A percentile compares a stretch with the other conserved stretches of the same genome.
phyloP scores from a whole-genome alignment of 2,797 vertebrate genomes.

The Oreortyx pictus region DNA sequence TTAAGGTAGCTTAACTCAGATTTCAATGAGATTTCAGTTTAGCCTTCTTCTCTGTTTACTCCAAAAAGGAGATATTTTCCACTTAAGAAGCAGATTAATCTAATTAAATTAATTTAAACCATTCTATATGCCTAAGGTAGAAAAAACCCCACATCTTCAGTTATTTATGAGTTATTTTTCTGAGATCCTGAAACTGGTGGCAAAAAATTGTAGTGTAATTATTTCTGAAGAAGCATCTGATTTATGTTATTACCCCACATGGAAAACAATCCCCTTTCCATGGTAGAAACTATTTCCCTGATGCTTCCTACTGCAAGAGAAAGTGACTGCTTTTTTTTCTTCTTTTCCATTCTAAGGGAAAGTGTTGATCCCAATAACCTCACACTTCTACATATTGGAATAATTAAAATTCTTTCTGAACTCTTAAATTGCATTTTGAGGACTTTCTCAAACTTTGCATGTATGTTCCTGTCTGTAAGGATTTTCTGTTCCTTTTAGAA shows the following conservation, averaged over 20 bases:
- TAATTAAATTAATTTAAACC: conserved; percentile 62
- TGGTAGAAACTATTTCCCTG: conserved; percentile 25
- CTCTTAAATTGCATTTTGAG: neutral
- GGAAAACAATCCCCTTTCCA: conserved; percentile 43
- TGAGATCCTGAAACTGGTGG: conserved; percentile 9
- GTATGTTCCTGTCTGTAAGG: neutral
- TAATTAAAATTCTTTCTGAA: neutral
- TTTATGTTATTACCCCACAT: conserved; percentile 61
- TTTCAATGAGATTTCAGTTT: neutral
- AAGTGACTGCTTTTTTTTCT: neutral
- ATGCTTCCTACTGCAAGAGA: conserved; percentile 31
- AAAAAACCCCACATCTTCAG: conserved; percentile 24
- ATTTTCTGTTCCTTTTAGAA: neutral
- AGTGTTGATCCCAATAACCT: neutral
- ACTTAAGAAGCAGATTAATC: conserved; percentile 23
- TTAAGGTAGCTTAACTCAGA: neutral
- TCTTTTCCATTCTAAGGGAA: neutral
- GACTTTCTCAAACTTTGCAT: neutral
- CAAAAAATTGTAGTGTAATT: conserved; percentile 10
- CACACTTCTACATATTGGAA: neutral
- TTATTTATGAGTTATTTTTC: conserved; percentile 52
- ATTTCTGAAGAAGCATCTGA: conserved; percentile 61
- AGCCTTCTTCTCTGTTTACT: conserved; percentile 1
- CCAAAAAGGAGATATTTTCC: conserved; percentile 30
- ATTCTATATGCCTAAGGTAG: conserved; percentile 33